These are phyloP conservation scores for Oriolus oriolus DNA, from an alignment of 2,113 vertebrate genomes.

Conservation along the genomic window DNA sequence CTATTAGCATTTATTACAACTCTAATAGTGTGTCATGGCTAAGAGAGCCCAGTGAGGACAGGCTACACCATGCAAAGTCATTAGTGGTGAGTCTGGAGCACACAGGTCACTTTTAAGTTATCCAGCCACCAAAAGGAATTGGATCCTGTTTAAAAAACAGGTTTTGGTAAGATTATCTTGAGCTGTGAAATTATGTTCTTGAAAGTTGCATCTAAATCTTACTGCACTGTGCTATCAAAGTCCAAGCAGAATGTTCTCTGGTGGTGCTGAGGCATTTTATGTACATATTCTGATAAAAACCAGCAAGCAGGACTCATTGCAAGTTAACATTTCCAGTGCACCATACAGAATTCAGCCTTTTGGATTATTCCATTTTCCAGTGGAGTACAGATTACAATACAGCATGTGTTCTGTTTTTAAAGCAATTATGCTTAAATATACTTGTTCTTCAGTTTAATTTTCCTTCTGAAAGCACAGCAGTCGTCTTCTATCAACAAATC, in stretches of 20 bases:
- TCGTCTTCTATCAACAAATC: constrained; percentile 47
- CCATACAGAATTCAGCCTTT: not conserved
- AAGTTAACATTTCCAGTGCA: not conserved
- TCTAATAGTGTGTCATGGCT: not conserved
- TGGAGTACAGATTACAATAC: not conserved
- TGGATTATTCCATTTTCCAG: constrained; percentile 51
- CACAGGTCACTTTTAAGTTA: not conserved
- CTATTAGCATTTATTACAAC: not conserved
- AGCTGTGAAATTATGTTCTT: not conserved
- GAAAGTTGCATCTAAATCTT: not conserved
- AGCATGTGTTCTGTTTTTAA: constrained; percentile 44
- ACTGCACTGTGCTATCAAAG: not conserved
- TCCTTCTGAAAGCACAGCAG: constrained; percentile 53
- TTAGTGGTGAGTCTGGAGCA: not conserved
- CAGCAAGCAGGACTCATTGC: not conserved
- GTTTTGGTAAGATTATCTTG: not conserved
- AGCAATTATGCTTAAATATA: constrained; percentile 59
- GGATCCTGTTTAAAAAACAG: not conserved
- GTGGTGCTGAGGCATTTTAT: not conserved
- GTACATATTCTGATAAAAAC: not conserved
- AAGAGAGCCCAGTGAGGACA: not conserved
- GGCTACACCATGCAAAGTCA: not conserved
- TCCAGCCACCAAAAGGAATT: not conserved
- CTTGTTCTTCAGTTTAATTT: constrained; percentile 45
- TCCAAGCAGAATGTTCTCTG: not conserved